Evolutionary conservation across 2,113 vertebrate species (phyloP), one percentile per base, ranked within the genome.

Genomic region (Tilapia sparmanii): DNA sequence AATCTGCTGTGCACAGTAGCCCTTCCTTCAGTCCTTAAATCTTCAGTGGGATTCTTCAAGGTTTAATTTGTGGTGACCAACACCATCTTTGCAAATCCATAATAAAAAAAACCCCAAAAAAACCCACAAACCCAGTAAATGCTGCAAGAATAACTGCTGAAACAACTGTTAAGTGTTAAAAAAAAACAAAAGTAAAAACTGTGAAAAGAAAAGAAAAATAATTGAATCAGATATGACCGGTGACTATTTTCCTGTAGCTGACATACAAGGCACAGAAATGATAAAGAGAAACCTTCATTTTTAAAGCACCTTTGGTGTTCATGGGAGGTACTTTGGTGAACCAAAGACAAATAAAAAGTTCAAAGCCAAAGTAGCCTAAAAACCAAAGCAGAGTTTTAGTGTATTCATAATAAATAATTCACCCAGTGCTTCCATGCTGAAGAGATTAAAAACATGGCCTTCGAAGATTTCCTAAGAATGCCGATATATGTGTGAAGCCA

Each of bases 241-340:
- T 89, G 93, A 89, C 83, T 83, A 82, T 92, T 90, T 95, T 95
- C 95, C 96, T 95, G 95, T 94, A 92, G 93, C 93, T 96, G 93
- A 95, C 92, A 96, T 93, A 96, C 95, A 97, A 97, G 96, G 97
- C 97, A 97, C 97, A 92, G 92, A 96, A 96, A 95, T 91, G 81
- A 96, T 94, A 96, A 95, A 95, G 94, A 95, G 94, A 93, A 96
- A 95, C 94, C 94, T 95, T 95, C 91, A 91, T 95, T 95, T 66
- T 95, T 97, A 97, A 97, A 97, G 97, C 96, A 97, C 96, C 96
- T 97, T 97, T 97, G 96, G 96, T 95, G 94, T 96, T 96, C 52
- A 94, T 93, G 93, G 95, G 96, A 96, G 96, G 96, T 97, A 97
- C 96, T 95, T 96, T 96, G 96, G 96, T 97, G 96, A 92, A 94